Evolutionary conservation across 1,140 invertebrate species (phyloP), one percentile per base, ranked within the genome.

Genomic region (Eufriesea mexicana): DNA sequence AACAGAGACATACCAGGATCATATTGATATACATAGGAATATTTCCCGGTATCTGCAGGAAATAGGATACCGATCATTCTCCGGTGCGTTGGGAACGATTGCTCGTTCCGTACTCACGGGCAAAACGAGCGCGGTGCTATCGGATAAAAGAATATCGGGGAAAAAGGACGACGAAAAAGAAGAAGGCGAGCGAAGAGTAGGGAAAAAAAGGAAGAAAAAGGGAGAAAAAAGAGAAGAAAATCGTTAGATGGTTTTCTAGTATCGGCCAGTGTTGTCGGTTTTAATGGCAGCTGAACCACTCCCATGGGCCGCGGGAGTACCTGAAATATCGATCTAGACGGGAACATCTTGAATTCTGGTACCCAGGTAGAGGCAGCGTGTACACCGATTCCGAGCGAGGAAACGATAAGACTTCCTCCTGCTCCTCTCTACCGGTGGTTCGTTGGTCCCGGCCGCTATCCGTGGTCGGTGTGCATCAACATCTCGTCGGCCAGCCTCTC

Each of bases 391-490:
- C 73, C 57, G 51, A 84, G 49, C 61, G 51, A 67, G 57, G 83
- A 76, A 87, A 88, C 87, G 87, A 88, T 88, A 88, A 85, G 79
- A 61, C 57, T 64, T 59, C 71, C 28, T 61, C 12, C 23, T 9
- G 20, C 8, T n/a, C 23, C 67, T 45, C 54, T 35, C 35, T 35
- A 4, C 35, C 35, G 35, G 35, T 84, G 42, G 51, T n/a, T 20
- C n/a, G n/a, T n/a, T n/a, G n/a, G n/a, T n/a, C 64, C 47, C n/a
- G 28, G 42, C 20, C 16, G 61, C 47, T 7, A 64, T 49, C 25
- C 25, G 57, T 23, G 72, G 23, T 28, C n/a, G 70, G 45, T 51
- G 72, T 55, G 81, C 76, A 84, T 79, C 85, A 61, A 77, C 83
- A 83, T 86, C 81, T 66, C 61, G 20, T n/a, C 35, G 18, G 14